Evolutionary conservation across 2,113 vertebrate genomes (phyloP).

Genomic region (Poeciliopsis prolifica): DNA sequence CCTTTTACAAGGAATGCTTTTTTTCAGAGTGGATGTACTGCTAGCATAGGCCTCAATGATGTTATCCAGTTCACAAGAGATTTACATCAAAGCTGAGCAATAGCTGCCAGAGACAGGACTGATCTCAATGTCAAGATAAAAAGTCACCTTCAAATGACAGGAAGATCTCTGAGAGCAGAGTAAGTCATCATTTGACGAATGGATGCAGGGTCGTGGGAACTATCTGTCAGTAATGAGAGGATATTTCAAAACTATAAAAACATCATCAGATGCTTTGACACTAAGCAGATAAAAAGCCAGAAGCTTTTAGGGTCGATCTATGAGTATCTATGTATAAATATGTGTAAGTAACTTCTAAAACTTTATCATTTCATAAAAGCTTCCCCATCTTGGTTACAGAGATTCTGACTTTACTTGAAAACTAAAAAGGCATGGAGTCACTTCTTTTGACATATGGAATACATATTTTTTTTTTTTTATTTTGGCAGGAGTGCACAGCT

Average conservation of each 20-base stretch:
- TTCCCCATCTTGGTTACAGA: constrained; percentile 31
- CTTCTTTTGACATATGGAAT: constrained; percentile 30
- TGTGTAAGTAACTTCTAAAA: constrained; percentile 26
- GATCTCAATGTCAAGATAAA: constrained; percentile 29
- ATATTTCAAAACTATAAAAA: constrained; percentile 42
- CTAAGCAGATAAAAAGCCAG: constrained; percentile 54
- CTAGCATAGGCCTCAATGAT: constrained; percentile 49
- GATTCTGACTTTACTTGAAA: constrained; percentile 31
- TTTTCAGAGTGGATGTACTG: constrained; percentile 41
- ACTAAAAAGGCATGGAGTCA: not conserved
- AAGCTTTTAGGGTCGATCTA: constrained; percentile 20
- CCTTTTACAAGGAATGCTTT: constrained; percentile 21
- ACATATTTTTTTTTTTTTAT: constrained; percentile 5
- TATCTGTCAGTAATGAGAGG: constrained; percentile 49
- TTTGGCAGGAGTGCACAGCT: not conserved
- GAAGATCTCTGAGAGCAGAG: constrained; percentile 34
- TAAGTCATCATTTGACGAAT: constrained; percentile 51
- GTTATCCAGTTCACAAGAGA: constrained; percentile 44
- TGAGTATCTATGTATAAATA: too few species aligned
- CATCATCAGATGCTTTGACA: constrained; percentile 51
- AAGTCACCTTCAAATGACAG: constrained; percentile 23
- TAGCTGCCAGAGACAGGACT: constrained; percentile 41
- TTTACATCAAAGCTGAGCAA: constrained; percentile 43
- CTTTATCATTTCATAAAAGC: constrained; percentile 24
- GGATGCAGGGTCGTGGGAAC: constrained; percentile 66